Evolutionary conservation across 2,797 vertebrate genomes (phyloP), one percentile per base, ranked within the genome.

Genomic region (Spinibarbus caldwelli): DNA sequence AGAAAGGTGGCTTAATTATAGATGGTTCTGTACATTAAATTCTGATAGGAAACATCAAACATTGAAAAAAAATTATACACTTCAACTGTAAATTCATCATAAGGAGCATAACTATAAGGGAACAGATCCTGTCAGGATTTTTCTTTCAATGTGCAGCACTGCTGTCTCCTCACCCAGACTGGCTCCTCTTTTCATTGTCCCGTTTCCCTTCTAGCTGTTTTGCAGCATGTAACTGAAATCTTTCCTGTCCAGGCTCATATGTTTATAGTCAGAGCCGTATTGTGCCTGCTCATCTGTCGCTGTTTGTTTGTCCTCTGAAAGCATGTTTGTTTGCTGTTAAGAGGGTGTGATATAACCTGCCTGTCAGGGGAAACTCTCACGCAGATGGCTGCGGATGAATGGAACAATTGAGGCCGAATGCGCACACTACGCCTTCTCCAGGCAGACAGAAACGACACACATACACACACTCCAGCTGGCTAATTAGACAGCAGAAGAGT

Each of bases 401-500:
- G 80, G 67, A 82, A 79, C 85, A 64, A 86, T n/a, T 66, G 71
- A 83, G 64, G 76, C 72, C 8, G 43, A 76, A 83, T 67, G 31
- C n/a, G 14, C n/a, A n/a, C 72, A 66, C 59, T 52, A 62, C 31
- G 31, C 72, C 34, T 66, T 64, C 82, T 47, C 43, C 62, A 87
- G n/a, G n/a, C 83, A 62, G 31, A 87, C 41, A 78, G 6, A 49
- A 62, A 68, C 10, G 0, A 38, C 57, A 26, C 57, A 38, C 70
- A n/a, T n/a, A 47, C 26, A 64, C 57, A 78, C 79, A 86, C 47
- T 72, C 75, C 45, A 71, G 78, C 49, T 88, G 84, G 78, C 86
- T 86, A 88, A 87, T 87, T 87, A 91, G 91, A 90, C 93, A 90
- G 93, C 89, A 59, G 93, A 92, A 90, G 34, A 82, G 66, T 81